These are phyloP conservation scores for Phymastichus coffea DNA, from an alignment of 1,140 invertebrate genomes.

Conservation along the genomic window DNA sequence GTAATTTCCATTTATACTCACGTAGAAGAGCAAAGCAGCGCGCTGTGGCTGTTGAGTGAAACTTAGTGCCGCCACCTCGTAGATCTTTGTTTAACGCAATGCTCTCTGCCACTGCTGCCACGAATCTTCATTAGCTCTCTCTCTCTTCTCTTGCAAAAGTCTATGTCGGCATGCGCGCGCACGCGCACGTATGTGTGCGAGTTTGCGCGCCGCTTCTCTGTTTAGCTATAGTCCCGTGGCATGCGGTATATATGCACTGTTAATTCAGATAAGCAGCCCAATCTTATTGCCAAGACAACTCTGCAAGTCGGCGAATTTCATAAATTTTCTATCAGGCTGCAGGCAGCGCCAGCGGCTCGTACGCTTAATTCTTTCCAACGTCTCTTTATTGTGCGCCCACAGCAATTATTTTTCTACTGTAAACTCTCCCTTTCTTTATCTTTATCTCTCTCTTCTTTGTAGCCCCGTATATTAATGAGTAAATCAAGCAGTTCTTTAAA, in stretches of 20 bases:
- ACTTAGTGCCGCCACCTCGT: conserved; percentile 37
- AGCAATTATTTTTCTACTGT: too few relatives aligned
- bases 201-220: neutral
- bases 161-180: conserved; percentile 14
- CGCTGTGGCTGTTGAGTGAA: conserved; percentile 31
- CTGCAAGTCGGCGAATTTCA: too few relatives aligned
- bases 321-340: neutral
- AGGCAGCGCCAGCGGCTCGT: too few relatives aligned
- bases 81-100: conserved; percentile 42
- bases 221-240: neutral
- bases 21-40: neutral
- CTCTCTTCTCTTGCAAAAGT: too few relatives aligned
- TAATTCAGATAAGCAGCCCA: conserved; percentile 10
- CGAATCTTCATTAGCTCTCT: conserved; percentile 44
- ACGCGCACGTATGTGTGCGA: neutral
- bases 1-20: conserved; percentile 32
- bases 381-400: too few relatives aligned
- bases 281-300: conserved; percentile 9
- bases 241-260: neutral
- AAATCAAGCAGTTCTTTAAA: too few relatives aligned
- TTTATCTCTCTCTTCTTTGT: too few relatives aligned
- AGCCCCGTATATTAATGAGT: too few relatives aligned
- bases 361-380: too few relatives aligned
- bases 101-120: conserved; percentile 28
- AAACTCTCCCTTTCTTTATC: too few relatives aligned